Evolutionary conservation across 1,140 invertebrate species (phyloP), one percentile per base, ranked within the genome.

Genomic region (Cydia pomonella): DNA sequence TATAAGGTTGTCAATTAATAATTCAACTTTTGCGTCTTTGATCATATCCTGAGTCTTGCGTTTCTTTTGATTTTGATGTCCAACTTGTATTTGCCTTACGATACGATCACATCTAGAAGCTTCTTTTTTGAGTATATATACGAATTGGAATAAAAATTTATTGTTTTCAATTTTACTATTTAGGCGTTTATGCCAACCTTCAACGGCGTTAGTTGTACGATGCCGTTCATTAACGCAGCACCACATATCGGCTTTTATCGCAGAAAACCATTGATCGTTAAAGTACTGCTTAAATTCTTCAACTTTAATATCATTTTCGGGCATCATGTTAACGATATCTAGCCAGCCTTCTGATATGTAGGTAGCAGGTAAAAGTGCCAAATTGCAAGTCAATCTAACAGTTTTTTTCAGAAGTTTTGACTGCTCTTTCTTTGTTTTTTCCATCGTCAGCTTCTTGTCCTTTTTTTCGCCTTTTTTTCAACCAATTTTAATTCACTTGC

Each of bases 101-200:
- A 63, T 25, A 25, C 9, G 59, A 63, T 63, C 59, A 63, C 18
- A 50, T 50, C 47, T 50, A 2, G 47, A 50, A 50, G 47, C 47
- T 50, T 50, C 2, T 50, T 50, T 50, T 50, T 50, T 50, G 47
- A 50, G 47, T 50, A 50, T 18, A 18, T 50, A 50, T 50, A 50
- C 47, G 47, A 50, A 50, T n/a, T 50, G n/a, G n/a, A 50, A 50
- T 18, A 16, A 63, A 63, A 25, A 63, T 27, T 27, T 59, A 18
- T 23, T 18, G 21, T 7, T 44, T 44, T 44, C 18, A 59, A 59
- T 23, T 59, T 59, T 59, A 59, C n/a, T 23, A 59, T 59, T 59
- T 59, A 59, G 53, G 53, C 64, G 64, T 27, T 27, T 33, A 71
- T 71, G 23, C 66, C 66, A 71, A 33, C 66, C 66, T 44, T 71